Percentiles rank a stretch among this genome's conserved stretches.
These are phyloP conservation scores for Conus canariensis DNA, from an alignment of 2,888 invertebrate genomes.

Conservation along the genomic window DNA sequence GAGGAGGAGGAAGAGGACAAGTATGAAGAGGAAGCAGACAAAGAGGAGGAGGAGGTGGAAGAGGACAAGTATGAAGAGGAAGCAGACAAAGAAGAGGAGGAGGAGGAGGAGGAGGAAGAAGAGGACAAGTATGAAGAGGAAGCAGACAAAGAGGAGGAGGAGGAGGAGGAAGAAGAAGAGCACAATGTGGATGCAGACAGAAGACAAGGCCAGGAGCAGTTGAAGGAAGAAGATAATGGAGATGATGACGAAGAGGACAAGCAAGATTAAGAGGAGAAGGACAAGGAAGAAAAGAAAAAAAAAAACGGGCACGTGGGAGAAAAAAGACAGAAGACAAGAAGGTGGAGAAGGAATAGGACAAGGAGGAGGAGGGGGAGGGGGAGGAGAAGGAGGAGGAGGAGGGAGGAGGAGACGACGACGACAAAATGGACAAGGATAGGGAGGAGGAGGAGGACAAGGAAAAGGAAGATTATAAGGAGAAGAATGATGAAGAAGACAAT, in stretches of 20 bases:
- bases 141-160: too few relatives aligned
- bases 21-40: too few relatives aligned
- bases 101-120: neutral
- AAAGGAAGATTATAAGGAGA: neutral
- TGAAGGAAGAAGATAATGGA: neutral
- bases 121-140: neutral
- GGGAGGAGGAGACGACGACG: neutral
- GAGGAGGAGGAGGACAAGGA: constrained; percentile 1
- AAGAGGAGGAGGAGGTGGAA: neutral
- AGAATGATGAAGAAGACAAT: too few relatives aligned
- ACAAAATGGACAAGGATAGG: neutral
- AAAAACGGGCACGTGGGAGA: neutral
- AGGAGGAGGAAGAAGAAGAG: neutral
- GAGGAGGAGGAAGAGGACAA: neutral
- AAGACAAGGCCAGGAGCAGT: too few relatives aligned
- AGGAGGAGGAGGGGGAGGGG: constrained; percentile 45
- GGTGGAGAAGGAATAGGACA: too few relatives aligned
- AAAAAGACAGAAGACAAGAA: too few relatives aligned
- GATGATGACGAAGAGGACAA: neutral
- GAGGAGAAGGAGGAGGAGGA: constrained; percentile 45
- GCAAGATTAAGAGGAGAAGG: too few relatives aligned
- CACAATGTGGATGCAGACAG: too few relatives aligned
- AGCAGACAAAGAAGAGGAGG: too few relatives aligned
- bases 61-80: neutral
- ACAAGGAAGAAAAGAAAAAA: too few relatives aligned